phyloP scores from a whole-genome alignment of 2,888 invertebrate species.

The Patella ulyssiponensis region DNA sequence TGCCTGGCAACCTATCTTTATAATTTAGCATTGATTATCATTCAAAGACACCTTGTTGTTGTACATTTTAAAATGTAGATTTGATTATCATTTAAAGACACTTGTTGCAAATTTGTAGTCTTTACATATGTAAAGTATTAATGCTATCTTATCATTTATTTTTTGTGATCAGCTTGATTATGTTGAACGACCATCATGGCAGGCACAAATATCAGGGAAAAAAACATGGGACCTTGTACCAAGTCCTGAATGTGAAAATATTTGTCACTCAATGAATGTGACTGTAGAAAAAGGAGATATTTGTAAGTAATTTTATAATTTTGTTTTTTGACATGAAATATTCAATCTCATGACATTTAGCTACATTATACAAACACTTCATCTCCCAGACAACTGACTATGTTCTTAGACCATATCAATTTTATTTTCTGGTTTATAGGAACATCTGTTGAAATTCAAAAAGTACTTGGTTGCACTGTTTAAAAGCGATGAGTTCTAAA shows the following conservation, averaged over 20 bases:
- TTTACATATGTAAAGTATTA: not conserved
- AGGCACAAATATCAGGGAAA: conserved; percentile 88
- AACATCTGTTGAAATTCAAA: not conserved
- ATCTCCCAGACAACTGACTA: not conserved
- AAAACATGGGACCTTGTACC: conserved; percentile 90
- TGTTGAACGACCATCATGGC: conserved; percentile 93
- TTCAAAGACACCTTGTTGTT: too few species aligned
- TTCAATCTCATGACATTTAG: too few species aligned
- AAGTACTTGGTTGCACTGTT: too few species aligned
- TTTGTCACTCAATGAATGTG: conserved; percentile 83
- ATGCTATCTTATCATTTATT: too few species aligned
- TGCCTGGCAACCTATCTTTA: too few species aligned
- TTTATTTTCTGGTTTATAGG: too few species aligned
- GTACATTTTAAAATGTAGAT: too few species aligned
- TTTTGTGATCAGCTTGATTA: conserved; percentile 83
- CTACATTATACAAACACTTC: not conserved
- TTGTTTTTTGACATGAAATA: too few species aligned
- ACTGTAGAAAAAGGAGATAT: conserved; percentile 89
- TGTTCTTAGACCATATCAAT: not conserved
- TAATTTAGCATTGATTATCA: too few species aligned
- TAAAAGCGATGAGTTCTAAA: too few species aligned
- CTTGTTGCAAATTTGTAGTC: too few species aligned
- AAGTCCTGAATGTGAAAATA: conserved; percentile 79
- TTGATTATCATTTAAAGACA: too few species aligned
- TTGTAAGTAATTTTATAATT: conserved; percentile 74